Evolutionary conservation across 2,113 vertebrate genomes (phyloP).

Genomic region (Sturnira hondurensis): DNA sequence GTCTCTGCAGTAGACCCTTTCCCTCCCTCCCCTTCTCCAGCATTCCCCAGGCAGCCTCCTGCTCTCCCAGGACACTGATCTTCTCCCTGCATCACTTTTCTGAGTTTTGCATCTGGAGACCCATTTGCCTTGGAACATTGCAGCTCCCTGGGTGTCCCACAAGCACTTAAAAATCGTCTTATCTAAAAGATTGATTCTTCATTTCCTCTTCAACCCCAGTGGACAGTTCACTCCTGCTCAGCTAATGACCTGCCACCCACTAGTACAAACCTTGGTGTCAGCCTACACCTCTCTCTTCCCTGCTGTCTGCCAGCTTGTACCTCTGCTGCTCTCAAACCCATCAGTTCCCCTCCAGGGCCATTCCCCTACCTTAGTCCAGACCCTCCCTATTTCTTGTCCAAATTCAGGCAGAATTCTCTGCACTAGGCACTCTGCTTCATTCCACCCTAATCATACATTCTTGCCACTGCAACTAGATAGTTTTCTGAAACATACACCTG

Average conservation of each 20-base stretch:
- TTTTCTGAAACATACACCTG: not conserved
- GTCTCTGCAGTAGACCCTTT: not conserved
- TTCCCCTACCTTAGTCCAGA: not conserved
- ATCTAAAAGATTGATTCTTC: not conserved
- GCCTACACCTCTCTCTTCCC: not conserved
- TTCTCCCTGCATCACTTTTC: not conserved
- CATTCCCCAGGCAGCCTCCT: not conserved
- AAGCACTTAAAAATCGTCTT: not conserved
- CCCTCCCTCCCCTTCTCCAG: not conserved
- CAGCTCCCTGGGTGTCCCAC: not conserved
- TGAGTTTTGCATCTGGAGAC: not conserved
- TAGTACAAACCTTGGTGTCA: not conserved
- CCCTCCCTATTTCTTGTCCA: not conserved
- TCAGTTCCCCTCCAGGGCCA: not conserved
- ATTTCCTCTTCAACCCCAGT: rapidly evolving
- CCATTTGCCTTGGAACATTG: not conserved
- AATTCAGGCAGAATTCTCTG: not conserved
- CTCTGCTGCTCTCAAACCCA: not conserved
- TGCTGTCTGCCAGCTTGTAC: not conserved
- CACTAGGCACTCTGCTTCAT: not conserved
- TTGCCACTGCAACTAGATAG: not conserved
- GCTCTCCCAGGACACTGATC: not conserved
- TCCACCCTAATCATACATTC: not conserved
- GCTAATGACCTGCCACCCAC: not conserved
- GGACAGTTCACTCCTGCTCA: not conserved